Evolutionary conservation across 2,113 vertebrate species (phyloP).

Genomic region (Pelecanoides urinatrix): DNA sequence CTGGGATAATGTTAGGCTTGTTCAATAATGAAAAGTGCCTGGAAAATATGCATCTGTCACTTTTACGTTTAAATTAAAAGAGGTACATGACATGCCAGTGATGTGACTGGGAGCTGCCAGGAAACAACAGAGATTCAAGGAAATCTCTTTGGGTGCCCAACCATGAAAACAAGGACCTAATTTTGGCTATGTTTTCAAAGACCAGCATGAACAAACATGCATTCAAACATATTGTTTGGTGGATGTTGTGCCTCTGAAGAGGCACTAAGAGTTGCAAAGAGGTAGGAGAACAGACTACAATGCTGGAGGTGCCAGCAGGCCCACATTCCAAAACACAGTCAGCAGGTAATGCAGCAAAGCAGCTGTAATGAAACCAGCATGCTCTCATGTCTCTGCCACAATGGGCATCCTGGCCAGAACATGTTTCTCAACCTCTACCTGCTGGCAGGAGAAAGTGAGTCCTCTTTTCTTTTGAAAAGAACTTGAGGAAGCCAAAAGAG

Average conservation of each 20-base stretch:
- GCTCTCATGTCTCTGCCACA: background rate
- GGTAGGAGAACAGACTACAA: background rate
- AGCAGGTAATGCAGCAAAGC: background rate
- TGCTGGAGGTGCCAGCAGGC: background rate
- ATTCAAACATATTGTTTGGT: background rate
- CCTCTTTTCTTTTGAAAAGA: background rate
- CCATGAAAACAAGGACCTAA: background rate
- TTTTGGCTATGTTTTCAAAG: background rate
- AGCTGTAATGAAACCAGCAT: background rate
- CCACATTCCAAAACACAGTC: fast-evolving
- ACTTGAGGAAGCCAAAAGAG: background rate
- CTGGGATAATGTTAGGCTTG: background rate
- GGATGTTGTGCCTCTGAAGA: background rate
- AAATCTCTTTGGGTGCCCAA: background rate
- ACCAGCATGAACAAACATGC: background rate
- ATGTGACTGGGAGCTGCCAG: background rate
- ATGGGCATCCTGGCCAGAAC: background rate
- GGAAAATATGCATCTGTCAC: background rate
- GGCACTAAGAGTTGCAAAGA: background rate
- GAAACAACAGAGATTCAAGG: background rate
- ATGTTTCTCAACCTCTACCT: background rate
- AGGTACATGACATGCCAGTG: background rate
- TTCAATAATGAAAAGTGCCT: background rate
- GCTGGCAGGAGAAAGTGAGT: background rate
- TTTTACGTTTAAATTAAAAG: background rate